Base-by-base conservation (phyloP, 2,797 vertebrate species). In the Xenentodon cancila region DNA sequence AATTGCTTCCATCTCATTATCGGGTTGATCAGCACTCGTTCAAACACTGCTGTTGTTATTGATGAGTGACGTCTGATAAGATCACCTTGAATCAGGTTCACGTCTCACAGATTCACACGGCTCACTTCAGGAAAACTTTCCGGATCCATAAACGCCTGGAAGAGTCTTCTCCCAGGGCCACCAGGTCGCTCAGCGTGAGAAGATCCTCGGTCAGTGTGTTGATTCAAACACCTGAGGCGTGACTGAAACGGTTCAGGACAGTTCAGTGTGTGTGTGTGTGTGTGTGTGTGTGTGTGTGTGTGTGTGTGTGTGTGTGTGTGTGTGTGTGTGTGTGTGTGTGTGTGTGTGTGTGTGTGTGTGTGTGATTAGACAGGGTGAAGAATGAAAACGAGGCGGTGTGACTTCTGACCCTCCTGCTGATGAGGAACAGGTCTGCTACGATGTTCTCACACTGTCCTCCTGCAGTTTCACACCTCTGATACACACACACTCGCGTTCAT, bases 381-480 rank as follows among this genome's bases (percentile, higher is more conserved):
- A 73, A 70, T 42, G n/a, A 61, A 78, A 81, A 79, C 63, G 2
- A 69, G 42, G n/a, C 4, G 9, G 61, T 16, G 75, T 73, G 22
- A 79, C 52, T 45, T 79, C 47, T 81, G 55, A 81, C 67, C 55
- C 52, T 44, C 55, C 62, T 0, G 16, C 66, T 76, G 72, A 64
- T 47, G 58, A 66, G 64, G 64, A 68, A 19, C 32, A 42, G 46
- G 47, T 16, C 48, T 2, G 19, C 46, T 27, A 42, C 1, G 12
- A 71, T 69, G 73, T 77, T 84, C 79, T 84, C 79, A 81, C 75
- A 77, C 81, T 68, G 66, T 80, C 57, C 75, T 80, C 57, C 75
- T 73, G 75, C 51, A 60, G 69, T 25, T 64, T 81, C 81, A 78
- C 81, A 67, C 66, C 62, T 74, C 64, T 6, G 40, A 13, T 5